These are phyloP conservation scores for rabbit (Oryctolagus cuniculus) DNA, from an alignment of 2,113 vertebrate genomes.

Conservation along the genomic window DNA sequence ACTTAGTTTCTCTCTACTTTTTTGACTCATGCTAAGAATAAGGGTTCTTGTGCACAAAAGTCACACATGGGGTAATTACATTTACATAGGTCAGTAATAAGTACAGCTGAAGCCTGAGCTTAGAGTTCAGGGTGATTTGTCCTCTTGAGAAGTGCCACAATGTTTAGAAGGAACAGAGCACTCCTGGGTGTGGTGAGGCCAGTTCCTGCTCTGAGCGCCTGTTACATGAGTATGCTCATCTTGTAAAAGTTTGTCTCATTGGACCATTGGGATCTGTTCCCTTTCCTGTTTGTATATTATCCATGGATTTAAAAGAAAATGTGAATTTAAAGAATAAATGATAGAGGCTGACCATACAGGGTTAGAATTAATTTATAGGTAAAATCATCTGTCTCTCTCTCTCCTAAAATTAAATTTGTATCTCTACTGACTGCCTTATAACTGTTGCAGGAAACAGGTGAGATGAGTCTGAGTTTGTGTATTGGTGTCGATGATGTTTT, in stretches of 20 bases:
- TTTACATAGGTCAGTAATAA: background rate
- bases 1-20: background rate
- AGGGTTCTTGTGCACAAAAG: background rate
- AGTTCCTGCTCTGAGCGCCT: background rate
- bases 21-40: background rate
- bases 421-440: background rate
- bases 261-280: background rate
- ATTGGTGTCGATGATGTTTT: no score
- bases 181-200: no score
- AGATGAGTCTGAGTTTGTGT: no score
- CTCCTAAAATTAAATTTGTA: background rate
- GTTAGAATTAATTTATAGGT: background rate
- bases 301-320: background rate
- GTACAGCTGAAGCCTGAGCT: accelerated
- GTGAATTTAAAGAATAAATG: background rate
- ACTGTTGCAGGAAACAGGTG: background rate
- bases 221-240: background rate
- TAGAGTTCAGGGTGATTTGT: background rate
- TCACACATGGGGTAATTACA: background rate
- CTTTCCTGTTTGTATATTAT: background rate
- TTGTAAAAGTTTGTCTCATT: background rate
- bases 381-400: background rate
- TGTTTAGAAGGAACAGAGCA: no score
- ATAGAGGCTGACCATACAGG: background rate
- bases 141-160: background rate